A percentile compares a stretch with the other conserved stretches of the same genome.
phyloP scores from a whole-genome alignment of 2,797 vertebrate genomes.

The Synaphobranchus kaupii region DNA sequence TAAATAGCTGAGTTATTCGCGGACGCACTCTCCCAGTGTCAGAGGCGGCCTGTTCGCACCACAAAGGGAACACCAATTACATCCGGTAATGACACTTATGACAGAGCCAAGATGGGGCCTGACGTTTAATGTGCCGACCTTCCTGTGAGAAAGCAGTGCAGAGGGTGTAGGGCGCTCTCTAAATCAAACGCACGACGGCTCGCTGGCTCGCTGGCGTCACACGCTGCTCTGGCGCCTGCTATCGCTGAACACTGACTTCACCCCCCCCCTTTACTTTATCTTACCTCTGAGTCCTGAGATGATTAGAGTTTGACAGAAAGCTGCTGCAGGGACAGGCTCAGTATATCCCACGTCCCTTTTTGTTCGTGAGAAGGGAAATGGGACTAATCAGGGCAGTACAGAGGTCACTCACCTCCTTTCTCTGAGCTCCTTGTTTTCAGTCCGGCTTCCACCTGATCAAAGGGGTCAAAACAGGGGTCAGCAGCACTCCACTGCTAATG shows the following conservation, averaged over 20 bases:
- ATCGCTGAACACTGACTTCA: too few relatives aligned
- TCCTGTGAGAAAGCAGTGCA: too few relatives aligned
- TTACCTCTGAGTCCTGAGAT: neutral
- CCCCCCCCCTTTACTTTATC: too few relatives aligned
- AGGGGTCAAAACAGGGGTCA: neutral
- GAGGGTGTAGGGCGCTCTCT: too few relatives aligned
- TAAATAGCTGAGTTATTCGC: neutral
- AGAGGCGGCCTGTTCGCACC: neutral
- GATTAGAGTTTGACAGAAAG: neutral
- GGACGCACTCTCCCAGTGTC: neutral
- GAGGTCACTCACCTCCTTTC: neutral
- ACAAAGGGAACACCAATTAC: slow-evolving; percentile 24
- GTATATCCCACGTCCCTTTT: neutral
- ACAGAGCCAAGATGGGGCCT: too few relatives aligned
- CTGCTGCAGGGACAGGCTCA: too few relatives aligned
- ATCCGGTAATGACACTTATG: slow-evolving; percentile 26
- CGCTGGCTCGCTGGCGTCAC: too few relatives aligned
- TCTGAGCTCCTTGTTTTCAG: slow-evolving; percentile 1
- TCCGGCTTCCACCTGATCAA: neutral
- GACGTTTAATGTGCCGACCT: too few relatives aligned
- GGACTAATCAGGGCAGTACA: neutral
- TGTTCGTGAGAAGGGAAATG: neutral
- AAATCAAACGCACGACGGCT: too few relatives aligned
- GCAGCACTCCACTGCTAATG: neutral
- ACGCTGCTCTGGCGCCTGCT: too few relatives aligned